Conservation (phyloP, 2,797 vertebrate species). For the Arctocebus calabarensis region DNA sequence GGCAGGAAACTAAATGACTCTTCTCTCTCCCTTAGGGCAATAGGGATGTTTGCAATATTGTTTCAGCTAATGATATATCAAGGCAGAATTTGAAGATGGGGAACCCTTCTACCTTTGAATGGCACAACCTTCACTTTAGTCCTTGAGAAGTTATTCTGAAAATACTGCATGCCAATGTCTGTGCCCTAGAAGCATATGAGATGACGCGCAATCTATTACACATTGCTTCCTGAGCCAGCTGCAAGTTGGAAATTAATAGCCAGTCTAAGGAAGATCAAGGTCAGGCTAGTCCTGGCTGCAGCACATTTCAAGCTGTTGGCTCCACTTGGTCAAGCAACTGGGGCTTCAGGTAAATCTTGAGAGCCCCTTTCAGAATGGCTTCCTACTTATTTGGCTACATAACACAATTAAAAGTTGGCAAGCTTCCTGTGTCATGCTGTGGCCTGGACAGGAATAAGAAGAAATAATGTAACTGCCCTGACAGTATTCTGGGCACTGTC, state of each 20-base stretch:
- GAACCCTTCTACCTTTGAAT: background rate
- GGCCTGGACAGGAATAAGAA: background rate
- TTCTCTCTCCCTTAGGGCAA: background rate
- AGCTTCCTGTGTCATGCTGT: background rate
- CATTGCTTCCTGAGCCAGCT: background rate
- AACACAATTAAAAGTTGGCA: background rate
- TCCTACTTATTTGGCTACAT: background rate
- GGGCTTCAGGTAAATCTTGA: background rate
- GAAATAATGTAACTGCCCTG: no score
- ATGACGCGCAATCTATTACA: conserved; percentile 41
- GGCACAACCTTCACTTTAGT: background rate
- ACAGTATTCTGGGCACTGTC: background rate
- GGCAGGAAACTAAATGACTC: background rate
- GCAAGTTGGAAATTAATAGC: background rate
- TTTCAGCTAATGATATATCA: conserved; percentile 4
- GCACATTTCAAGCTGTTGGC: background rate
- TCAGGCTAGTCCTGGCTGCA: background rate
- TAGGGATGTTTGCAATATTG: background rate
- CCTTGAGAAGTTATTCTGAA: conserved; percentile 50
- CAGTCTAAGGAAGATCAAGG: conserved; percentile 55
- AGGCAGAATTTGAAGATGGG: background rate
- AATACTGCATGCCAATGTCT: background rate
- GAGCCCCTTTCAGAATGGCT: background rate
- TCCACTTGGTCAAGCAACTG: background rate
- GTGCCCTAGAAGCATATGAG: background rate